phyloP scores from a whole-genome alignment of 2,113 vertebrate species.

The Spheniscus mendiculus region DNA sequence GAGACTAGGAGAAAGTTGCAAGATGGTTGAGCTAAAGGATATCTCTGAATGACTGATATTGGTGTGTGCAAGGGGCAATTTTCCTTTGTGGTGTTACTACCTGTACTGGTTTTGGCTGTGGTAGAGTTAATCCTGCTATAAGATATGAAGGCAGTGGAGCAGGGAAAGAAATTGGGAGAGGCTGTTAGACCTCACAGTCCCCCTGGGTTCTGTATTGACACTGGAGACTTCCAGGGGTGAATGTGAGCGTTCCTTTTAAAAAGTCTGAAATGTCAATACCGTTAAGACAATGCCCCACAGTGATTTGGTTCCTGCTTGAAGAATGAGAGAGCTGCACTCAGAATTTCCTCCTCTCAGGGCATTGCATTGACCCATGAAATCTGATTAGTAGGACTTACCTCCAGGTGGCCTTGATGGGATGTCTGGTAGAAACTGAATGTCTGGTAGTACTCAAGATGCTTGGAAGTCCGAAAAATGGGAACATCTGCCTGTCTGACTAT shows the following conservation, averaged over 20 bases:
- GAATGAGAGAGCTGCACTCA: not conserved
- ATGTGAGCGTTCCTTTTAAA: not conserved
- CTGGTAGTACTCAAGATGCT: not conserved
- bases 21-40: not conserved
- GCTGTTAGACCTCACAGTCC: not conserved
- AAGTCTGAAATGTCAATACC: not conserved
- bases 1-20: not conserved
- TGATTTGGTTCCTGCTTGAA: constrained; percentile 14
- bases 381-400: constrained; percentile 49
- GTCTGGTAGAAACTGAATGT: not conserved
- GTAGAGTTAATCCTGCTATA: not conserved
- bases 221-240: not conserved
- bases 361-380: constrained; percentile 50
- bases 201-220: not conserved
- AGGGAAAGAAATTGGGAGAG: not conserved
- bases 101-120: not conserved
- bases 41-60: not conserved
- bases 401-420: constrained; percentile 4
- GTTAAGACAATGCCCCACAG: constrained; percentile 4
- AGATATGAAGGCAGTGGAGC: not conserved
- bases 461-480: not conserved
- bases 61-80: not conserved
- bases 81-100: not conserved
- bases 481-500: not conserved
- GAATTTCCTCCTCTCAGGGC: not conserved